These are phyloP conservation scores for Syngnathoides biaculeatus DNA, from an alignment of 2,113 vertebrate species.

Conservation along the genomic window DNA sequence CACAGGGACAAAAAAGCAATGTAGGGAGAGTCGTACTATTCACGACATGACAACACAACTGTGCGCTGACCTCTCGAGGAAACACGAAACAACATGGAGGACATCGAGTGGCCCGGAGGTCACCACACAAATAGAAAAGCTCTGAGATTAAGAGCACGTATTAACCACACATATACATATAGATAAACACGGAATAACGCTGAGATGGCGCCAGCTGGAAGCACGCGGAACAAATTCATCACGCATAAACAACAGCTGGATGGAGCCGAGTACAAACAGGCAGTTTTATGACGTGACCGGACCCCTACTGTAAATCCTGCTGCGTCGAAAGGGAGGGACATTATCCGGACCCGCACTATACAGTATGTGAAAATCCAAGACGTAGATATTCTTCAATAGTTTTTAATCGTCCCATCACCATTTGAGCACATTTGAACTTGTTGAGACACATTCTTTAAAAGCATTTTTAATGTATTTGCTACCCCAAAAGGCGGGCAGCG, in stretches of 20 bases:
- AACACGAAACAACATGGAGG: conserved; percentile 5
- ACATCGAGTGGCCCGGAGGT: conserved; percentile 15
- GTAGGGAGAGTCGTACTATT: neutral
- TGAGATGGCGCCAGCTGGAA: conserved; percentile 17
- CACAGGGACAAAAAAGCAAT: no score
- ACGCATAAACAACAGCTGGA: conserved; percentile 34
- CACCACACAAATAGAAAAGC: conserved; percentile 17
- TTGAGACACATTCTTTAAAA: no score
- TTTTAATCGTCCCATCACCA: no score
- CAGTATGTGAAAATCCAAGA: neutral
- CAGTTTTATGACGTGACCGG: neutral
- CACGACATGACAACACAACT: conserved; percentile 8
- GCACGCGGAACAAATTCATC: conserved; percentile 1
- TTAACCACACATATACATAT: conserved; percentile 16
- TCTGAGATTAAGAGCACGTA: conserved; percentile 26
- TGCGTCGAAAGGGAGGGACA: no score
- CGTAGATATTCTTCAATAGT: no score
- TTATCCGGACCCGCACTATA: neutral
- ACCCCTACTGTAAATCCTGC: no score
- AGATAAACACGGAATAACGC: neutral
- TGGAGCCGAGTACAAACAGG: neutral
- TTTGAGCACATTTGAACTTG: no score
- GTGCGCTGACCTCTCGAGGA: conserved; percentile 41
- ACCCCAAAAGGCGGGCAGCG: no score
- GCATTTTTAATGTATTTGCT: no score